A percentile compares a stretch with the other conserved stretches of the same genome.
These are phyloP conservation scores for Mastomys coucha DNA, from an alignment of 2,113 vertebrate genomes.

Conservation along the genomic window DNA sequence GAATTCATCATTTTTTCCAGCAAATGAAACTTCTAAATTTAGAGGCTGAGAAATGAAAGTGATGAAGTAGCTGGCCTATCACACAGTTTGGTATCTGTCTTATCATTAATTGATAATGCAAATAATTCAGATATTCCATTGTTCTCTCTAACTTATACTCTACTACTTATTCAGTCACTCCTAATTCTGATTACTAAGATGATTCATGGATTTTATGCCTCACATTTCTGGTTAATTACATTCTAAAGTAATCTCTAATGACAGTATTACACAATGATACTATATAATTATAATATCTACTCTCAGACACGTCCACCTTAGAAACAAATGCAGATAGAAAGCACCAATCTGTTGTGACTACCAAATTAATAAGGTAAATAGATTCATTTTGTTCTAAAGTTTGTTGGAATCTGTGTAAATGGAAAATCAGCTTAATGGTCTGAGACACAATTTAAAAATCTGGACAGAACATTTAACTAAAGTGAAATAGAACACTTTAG, in stretches of 20 bases:
- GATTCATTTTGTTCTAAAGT: constrained; percentile 49
- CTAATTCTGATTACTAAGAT: constrained; percentile 51
- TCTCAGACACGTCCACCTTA: constrained; percentile 60
- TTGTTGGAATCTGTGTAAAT: constrained; percentile 39
- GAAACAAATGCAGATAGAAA: constrained; percentile 18
- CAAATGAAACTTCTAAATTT: neutral
- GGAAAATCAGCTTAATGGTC: constrained; percentile 1
- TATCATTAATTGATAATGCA: neutral
- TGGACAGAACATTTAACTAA: neutral
- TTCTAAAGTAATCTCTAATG: constrained; percentile 62
- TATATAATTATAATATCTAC: constrained; percentile 58
- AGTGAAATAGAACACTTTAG: neutral
- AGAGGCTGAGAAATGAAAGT: neutral
- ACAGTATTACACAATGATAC: constrained; percentile 49
- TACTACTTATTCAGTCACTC: constrained; percentile 4
- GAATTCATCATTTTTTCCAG: neutral
- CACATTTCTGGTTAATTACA: constrained; percentile 68
- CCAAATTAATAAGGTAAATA: constrained; percentile 33
- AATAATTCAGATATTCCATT: constrained; percentile 27
- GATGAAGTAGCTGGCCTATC: neutral
- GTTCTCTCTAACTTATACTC: constrained; percentile 1
- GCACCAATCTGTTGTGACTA: constrained; percentile 6
- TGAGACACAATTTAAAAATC: neutral
- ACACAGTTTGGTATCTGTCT: neutral
- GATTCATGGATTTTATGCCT: constrained; percentile 31